A percentile compares a stretch with the other conserved stretches of the same genome.
Conservation (phyloP, 1,140 invertebrate species). For the Drosophila asahinai region DNA sequence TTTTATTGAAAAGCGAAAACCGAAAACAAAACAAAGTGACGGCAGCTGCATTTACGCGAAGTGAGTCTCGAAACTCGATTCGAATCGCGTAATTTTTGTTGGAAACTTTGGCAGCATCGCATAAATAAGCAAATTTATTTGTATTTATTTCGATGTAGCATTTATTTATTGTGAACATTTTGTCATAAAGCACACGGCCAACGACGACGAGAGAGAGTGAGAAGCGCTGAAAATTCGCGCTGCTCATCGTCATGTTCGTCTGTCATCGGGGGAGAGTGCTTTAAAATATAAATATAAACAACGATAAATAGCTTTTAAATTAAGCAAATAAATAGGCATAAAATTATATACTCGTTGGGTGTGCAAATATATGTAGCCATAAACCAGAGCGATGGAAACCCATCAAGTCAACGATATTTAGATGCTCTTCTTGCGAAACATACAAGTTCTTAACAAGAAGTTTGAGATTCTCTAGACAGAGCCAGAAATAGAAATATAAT, state of each 20-base stretch:
- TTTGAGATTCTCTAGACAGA: conserved; percentile 7
- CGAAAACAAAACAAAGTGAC: conserved; percentile 51
- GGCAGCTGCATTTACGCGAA: conserved; percentile 70
- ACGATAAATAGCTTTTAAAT: conserved; percentile 53
- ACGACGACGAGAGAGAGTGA: not conserved
- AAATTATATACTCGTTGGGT: conserved; percentile 45
- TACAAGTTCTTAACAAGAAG: not conserved
- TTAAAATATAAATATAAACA: conserved; percentile 43
- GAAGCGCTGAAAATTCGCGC: conserved; percentile 36
- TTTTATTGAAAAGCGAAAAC: conserved; percentile 57
- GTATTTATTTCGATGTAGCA: conserved; percentile 61
- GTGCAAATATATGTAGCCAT: not conserved
- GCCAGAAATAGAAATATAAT: conserved; percentile 23
- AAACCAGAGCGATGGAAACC: not conserved
- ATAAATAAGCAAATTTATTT: conserved; percentile 68
- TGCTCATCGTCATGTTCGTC: conserved; percentile 66
- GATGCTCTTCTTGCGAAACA: conserved; percentile 1
- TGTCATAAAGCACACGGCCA: conserved; percentile 68
- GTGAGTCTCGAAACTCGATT: conserved; percentile 41
- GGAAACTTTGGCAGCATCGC: conserved; percentile 68
- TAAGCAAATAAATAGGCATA: conserved; percentile 50
- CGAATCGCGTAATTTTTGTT: conserved; percentile 44
- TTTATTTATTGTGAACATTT: conserved; percentile 78
- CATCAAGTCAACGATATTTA: not conserved
- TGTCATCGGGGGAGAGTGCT: conserved; percentile 46